Evolutionary conservation across 2,888 invertebrate species (phyloP).

Genomic region (Congeria kusceri): DNA sequence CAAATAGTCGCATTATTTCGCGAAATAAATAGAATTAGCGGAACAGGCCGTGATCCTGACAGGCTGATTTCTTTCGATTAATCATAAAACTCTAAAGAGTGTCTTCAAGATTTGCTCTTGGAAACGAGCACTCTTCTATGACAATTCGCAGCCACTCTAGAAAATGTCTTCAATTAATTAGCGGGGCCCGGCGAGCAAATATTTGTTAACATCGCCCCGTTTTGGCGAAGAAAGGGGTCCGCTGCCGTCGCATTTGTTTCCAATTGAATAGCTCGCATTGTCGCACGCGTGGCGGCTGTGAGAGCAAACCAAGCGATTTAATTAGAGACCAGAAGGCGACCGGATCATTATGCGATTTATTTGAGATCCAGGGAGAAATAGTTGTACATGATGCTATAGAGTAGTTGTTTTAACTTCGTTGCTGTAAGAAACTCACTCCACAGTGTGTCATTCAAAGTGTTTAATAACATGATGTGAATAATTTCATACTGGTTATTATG

Average conservation of each 20-base stretch:
- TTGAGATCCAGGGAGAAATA: neutral
- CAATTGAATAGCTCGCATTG: constrained; percentile 57
- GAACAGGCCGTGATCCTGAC: constrained; percentile 44
- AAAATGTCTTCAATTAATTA: constrained; percentile 67
- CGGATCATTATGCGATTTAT: neutral
- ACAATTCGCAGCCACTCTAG: constrained; percentile 46
- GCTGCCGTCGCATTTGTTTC: constrained; percentile 53
- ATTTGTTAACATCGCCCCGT: constrained; percentile 65
- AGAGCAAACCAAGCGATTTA: constrained; percentile 41
- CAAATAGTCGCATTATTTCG: constrained; percentile 62
- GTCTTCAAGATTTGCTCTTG: constrained; percentile 43
- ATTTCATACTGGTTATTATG: too few species aligned
- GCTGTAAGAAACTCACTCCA: too few species aligned
- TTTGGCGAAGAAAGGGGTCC: constrained; percentile 46
- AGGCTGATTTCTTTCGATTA: constrained; percentile 60
- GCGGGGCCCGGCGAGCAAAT: constrained; percentile 60
- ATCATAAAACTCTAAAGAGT: constrained; percentile 51
- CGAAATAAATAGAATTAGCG: constrained; percentile 62
- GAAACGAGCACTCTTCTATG: constrained; percentile 50
- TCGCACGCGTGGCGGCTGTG: constrained; percentile 30
- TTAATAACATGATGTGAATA: too few species aligned
- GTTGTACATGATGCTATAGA: too few species aligned
- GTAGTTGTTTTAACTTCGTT: too few species aligned
- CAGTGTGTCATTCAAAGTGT: too few species aligned
- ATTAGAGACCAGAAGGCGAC: constrained; percentile 53